Evolutionary conservation across 2,888 invertebrate genomes (phyloP).

Genomic region (Cataglyphis albicans): DNA sequence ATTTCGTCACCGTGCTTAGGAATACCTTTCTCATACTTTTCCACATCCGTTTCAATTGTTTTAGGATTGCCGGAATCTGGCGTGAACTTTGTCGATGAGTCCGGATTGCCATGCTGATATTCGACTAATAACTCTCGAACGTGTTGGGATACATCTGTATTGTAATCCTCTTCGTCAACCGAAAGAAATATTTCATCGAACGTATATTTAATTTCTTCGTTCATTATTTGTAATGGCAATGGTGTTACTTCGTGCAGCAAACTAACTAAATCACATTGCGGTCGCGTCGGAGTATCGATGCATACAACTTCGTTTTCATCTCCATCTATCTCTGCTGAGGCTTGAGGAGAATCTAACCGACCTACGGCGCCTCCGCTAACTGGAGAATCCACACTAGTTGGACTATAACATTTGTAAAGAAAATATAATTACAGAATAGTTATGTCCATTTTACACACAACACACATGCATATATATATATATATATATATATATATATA

Average conservation of each 20-base stretch:
- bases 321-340: constrained; percentile 94
- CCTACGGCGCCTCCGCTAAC: constrained; percentile 87
- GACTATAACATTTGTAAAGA: constrained; percentile 73
- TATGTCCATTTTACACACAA: background rate
- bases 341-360: constrained; percentile 87
- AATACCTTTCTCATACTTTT: constrained; percentile 92
- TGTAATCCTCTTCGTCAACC: constrained; percentile 88
- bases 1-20: constrained; percentile 94
- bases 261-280: constrained; percentile 90
- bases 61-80: constrained; percentile 78
- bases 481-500: background rate
- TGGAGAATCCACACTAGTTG: constrained; percentile 83
- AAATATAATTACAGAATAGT: background rate
- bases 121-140: constrained; percentile 89
- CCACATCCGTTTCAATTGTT: constrained; percentile 86
- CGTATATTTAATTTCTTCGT: constrained; percentile 81
- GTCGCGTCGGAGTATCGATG: constrained; percentile 91
- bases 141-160: constrained; percentile 87
- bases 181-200: constrained; percentile 88
- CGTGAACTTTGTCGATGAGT: constrained; percentile 71
- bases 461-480: background rate
- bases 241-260: constrained; percentile 90
- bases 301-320: constrained; percentile 92
- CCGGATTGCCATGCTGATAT: constrained; percentile 86
- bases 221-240: constrained; percentile 85